phyloP scores from a whole-genome alignment of 2,888 invertebrate genomes.

The Pyrrhia umbra region DNA sequence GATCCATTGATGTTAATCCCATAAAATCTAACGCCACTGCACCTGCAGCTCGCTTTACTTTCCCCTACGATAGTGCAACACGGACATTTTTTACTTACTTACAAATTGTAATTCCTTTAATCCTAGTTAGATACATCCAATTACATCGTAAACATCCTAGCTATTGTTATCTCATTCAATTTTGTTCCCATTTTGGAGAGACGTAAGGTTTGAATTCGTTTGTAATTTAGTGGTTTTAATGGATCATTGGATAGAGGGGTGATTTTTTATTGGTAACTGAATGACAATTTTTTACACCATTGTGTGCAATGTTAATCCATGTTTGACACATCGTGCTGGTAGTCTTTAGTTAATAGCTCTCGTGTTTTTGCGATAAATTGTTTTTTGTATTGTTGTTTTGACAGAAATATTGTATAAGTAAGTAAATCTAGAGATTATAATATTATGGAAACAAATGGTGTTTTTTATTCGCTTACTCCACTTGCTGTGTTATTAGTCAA shows the following conservation, averaged over 20 bases:
- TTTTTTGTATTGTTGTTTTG: slow-evolving; percentile 73
- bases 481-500: slow-evolving; percentile 20
- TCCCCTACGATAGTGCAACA: slow-evolving; percentile 71
- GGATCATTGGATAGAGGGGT: slow-evolving; percentile 71
- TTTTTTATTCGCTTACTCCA: slow-evolving; percentile 11
- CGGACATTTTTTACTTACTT: slow-evolving; percentile 84
- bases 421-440: slow-evolving; percentile 57
- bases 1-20: slow-evolving; percentile 71
- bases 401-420: slow-evolving; percentile 59
- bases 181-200: slow-evolving; percentile 8
- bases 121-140: slow-evolving; percentile 89
- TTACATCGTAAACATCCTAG: slow-evolving; percentile 82
- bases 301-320: slow-evolving; percentile 86
- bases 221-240: slow-evolving; percentile 44
- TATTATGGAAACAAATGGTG: slow-evolving; percentile 12
- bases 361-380: slow-evolving; percentile 73
- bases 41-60: slow-evolving; percentile 81
- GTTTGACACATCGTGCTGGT: slow-evolving; percentile 86
- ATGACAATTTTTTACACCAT: slow-evolving; percentile 86
- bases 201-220: slow-evolving; percentile 62
- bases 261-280: slow-evolving; percentile 77
- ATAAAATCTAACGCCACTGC: slow-evolving; percentile 75
- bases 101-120: slow-evolving; percentile 89
- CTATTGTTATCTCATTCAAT: slow-evolving; percentile 33
- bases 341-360: slow-evolving; percentile 85